A percentile compares a stretch with the other conserved stretches of the same genome.
These are phyloP conservation scores for Subacronicta megacephala DNA, from an alignment of 2,888 invertebrate species.

Conservation along the genomic window DNA sequence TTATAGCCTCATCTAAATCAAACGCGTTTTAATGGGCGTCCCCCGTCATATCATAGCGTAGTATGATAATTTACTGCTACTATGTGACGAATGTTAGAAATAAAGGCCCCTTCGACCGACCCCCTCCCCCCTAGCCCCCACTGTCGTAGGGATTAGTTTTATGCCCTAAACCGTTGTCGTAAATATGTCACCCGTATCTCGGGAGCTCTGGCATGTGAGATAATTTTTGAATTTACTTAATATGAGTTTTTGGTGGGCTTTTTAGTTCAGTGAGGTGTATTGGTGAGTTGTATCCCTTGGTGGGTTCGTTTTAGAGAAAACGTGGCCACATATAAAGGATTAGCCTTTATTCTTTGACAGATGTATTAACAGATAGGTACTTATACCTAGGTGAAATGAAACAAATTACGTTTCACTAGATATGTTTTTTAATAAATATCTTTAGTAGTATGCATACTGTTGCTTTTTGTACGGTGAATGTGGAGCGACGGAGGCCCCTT, in stretches of 20 bases:
- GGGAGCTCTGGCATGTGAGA: constrained; percentile 78
- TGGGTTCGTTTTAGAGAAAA: not conserved
- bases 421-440: too few relatives aligned
- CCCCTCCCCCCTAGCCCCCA: constrained; percentile 55
- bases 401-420: too few relatives aligned
- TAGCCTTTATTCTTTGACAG: too few relatives aligned
- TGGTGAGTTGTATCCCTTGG: not conserved
- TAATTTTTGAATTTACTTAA: constrained; percentile 87
- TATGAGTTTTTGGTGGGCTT: constrained; percentile 51
- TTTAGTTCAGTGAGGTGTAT: constrained; percentile 21
- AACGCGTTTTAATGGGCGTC: constrained; percentile 90
- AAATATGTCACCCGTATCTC: constrained; percentile 88
- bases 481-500: too few relatives aligned
- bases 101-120: constrained; percentile 82
- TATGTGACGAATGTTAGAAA: constrained; percentile 91
- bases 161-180: constrained; percentile 86
- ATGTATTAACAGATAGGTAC: too few relatives aligned
- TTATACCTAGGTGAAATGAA: too few relatives aligned
- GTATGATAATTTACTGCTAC: constrained; percentile 90
- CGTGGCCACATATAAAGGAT: too few relatives aligned
- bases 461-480: too few relatives aligned
- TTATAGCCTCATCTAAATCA: constrained; percentile 90
- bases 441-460: too few relatives aligned
- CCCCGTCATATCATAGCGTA: constrained; percentile 90
- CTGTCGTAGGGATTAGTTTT: constrained; percentile 85